Evolutionary conservation across 2,113 vertebrate species (phyloP).

Genomic region (Neogobius melanostomus): DNA sequence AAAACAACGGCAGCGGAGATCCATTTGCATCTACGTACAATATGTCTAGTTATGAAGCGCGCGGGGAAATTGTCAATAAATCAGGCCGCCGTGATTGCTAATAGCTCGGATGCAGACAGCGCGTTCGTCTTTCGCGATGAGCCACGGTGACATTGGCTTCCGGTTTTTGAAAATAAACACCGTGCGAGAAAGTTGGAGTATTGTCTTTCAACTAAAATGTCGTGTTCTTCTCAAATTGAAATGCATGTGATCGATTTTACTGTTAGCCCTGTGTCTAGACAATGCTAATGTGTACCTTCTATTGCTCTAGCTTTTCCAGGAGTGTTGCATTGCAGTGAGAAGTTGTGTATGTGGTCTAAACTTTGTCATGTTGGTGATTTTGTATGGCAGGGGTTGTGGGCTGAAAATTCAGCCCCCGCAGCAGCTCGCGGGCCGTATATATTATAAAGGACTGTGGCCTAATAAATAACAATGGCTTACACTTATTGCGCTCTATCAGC

Average conservation of each 20-base stretch:
- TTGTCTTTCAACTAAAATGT: neutral
- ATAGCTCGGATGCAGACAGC: neutral
- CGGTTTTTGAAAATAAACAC: neutral
- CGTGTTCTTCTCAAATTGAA: neutral
- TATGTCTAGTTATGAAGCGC: slow-evolving; percentile 2
- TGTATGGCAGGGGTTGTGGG: too few relatives aligned
- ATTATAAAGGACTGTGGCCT: too few relatives aligned
- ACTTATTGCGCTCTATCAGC: too few relatives aligned
- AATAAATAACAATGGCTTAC: too few relatives aligned
- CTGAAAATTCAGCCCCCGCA: too few relatives aligned
- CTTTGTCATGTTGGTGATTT: too few relatives aligned
- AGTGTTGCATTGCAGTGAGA: too few relatives aligned
- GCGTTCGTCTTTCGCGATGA: neutral
- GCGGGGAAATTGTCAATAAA: slow-evolving; percentile 12
- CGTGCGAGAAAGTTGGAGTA: neutral
- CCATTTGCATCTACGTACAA: slow-evolving; percentile 34
- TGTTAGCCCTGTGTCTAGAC: too few relatives aligned
- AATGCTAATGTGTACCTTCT: too few relatives aligned
- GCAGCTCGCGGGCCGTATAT: too few relatives aligned
- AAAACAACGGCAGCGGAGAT: slow-evolving; percentile 22
- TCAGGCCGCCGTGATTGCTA: neutral
- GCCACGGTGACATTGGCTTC: neutral
- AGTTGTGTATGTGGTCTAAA: too few relatives aligned
- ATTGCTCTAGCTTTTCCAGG: too few relatives aligned
- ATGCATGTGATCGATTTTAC: neutral